phyloP scores from a whole-genome alignment of 2,113 vertebrate genomes.

The Panurus biarmicus region DNA sequence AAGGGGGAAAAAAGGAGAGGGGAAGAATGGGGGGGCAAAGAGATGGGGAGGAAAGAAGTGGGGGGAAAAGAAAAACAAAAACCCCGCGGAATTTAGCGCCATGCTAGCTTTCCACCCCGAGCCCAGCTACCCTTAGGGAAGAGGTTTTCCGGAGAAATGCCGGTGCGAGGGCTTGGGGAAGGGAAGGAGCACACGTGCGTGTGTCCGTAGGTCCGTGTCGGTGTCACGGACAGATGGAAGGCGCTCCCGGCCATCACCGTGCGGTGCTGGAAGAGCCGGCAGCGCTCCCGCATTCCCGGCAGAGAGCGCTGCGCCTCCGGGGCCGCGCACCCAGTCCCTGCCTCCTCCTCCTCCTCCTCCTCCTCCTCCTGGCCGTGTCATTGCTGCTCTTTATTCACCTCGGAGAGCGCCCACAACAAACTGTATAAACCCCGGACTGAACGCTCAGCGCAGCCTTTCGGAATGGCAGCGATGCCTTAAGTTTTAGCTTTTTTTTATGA shows the following conservation, averaged over 20 bases:
- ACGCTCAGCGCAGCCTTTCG: not conserved
- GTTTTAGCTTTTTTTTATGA: no score
- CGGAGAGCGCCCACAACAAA: rapidly evolving
- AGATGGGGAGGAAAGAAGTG: no score
- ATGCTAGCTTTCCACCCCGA: rapidly evolving
- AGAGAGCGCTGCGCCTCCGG: not conserved
- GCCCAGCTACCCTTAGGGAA: not conserved
- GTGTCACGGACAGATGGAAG: not conserved
- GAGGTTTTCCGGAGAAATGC: not conserved
- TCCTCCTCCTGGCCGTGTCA: not conserved
- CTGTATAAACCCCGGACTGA: rapidly evolving
- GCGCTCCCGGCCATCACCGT: rapidly evolving
- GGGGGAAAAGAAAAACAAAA: no score
- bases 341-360: not conserved
- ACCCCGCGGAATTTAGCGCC: no score
- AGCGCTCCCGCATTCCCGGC: not conserved
- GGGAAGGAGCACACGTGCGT: not conserved
- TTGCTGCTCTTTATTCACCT: rapidly evolving
- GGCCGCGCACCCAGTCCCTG: not conserved
- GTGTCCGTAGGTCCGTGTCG: not conserved
- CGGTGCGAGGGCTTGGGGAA: not conserved
- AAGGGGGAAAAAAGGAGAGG: no score
- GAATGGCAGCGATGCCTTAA: no score
- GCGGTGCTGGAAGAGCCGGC: rapidly evolving
- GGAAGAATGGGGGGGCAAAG: no score